phyloP scores from a whole-genome alignment of 2,888 invertebrate genomes.

The Chrysodeixis includens region DNA sequence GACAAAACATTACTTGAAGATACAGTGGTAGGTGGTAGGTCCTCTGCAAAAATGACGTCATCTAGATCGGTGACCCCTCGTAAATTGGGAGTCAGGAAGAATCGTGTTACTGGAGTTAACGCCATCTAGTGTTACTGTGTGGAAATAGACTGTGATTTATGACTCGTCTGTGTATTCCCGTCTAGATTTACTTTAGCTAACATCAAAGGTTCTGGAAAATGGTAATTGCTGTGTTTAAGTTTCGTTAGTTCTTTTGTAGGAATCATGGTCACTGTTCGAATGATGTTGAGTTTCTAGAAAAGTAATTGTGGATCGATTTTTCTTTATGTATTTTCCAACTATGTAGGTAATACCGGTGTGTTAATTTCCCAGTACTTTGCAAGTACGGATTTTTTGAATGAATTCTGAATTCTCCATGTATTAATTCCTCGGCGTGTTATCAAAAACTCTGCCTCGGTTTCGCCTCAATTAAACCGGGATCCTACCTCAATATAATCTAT shows the following conservation, averaged over 20 bases:
- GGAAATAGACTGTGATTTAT: slow-evolving; percentile 31
- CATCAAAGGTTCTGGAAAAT: slow-evolving; percentile 3
- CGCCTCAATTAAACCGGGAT: too few relatives aligned
- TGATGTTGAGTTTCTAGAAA: neutral
- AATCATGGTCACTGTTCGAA: neutral
- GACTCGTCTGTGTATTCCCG: slow-evolving; percentile 27
- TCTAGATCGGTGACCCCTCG: slow-evolving; percentile 42
- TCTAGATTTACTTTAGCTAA: slow-evolving; percentile 6
- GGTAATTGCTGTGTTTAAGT: neutral
- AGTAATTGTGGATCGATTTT: neutral
- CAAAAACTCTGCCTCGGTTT: too few relatives aligned
- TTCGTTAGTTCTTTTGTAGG: neutral
- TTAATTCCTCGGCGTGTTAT: too few relatives aligned
- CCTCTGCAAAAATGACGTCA: slow-evolving; percentile 35
- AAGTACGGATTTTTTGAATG: too few relatives aligned
- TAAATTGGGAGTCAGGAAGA: slow-evolving; percentile 51
- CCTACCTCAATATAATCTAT: too few relatives aligned
- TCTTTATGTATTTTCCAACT: too few relatives aligned
- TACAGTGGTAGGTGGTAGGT: too few relatives aligned
- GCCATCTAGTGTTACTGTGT: slow-evolving; percentile 41
- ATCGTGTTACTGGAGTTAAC: slow-evolving; percentile 27
- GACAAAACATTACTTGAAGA: too few relatives aligned
- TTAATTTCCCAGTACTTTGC: too few relatives aligned
- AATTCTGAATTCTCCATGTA: too few relatives aligned
- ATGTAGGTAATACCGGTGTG: too few relatives aligned